Evolutionary conservation across 2,888 invertebrate genomes (phyloP).

Genomic region (Trypoxylon attenuatum): DNA sequence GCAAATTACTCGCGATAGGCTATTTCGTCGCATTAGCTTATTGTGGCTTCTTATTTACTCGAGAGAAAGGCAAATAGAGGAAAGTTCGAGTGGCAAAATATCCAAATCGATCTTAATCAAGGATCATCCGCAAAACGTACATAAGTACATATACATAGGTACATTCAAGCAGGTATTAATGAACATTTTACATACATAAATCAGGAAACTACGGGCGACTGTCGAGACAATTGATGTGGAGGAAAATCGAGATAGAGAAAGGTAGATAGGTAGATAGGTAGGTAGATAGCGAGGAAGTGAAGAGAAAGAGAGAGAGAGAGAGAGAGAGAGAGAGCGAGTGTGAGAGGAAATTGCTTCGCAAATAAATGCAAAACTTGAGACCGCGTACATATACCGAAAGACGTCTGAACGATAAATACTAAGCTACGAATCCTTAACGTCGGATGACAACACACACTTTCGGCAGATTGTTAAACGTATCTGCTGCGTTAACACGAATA

Average conservation of each 20-base stretch:
- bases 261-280: too few species aligned
- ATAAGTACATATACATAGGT: neutral
- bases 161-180: too few species aligned
- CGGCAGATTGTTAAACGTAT: conserved; percentile 47
- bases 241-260: too few species aligned
- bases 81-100: too few species aligned
- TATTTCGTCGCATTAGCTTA: conserved; percentile 38
- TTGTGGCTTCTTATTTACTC: neutral
- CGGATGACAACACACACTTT: conserved; percentile 34
- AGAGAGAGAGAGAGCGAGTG: too few species aligned
- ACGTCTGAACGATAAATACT: conserved; percentile 44
- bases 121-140: neutral
- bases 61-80: too few species aligned
- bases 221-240: conserved; percentile 39
- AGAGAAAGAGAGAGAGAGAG: too few species aligned
- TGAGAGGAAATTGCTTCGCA: conserved; percentile 39
- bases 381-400: conserved; percentile 22
- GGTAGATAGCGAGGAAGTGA: too few species aligned
- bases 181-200: conserved; percentile 24
- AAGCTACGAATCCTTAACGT: conserved; percentile 43
- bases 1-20: too few species aligned
- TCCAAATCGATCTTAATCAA: neutral
- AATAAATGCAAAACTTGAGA: conserved; percentile 29
- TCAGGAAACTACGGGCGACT: conserved; percentile 50
- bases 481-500: conserved; percentile 46